Evolutionary conservation across 2,113 vertebrate species (phyloP), one percentile per base, ranked within the genome.

Genomic region (Etheostoma spectabile): DNA sequence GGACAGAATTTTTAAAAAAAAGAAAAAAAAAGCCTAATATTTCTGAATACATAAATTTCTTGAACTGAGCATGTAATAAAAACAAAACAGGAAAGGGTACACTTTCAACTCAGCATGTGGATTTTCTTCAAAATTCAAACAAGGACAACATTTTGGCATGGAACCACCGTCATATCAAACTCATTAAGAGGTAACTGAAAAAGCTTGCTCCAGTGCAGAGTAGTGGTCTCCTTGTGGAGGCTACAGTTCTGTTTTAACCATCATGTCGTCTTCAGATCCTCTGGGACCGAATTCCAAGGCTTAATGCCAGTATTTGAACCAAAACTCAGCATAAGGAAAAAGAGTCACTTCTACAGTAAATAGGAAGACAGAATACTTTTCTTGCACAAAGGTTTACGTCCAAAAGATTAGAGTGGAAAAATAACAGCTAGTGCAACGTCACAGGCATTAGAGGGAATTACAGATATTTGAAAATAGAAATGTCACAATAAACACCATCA

Each of bases 191-290:
- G 21, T 77, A 76, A 84, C 60, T 80, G 76, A 76, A 87, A 76
- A 87, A 81, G 14, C 82, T 63, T 18, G 46, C 30, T 46, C 3
- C 71, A 45, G 33, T 59, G 27, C 38, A 65, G 21, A 85, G 74
- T 70, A 60, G 84, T 77, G 85, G 76, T 92, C 85, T 85, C 72
- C 77, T 59, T 30, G 48, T 67, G 81, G 66, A 87, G 74, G 74
- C 85, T 64, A 22, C 79, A 83, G 69, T 27, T 91, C 93, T 93
- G 91, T 84, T 93, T 88, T 79, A 91, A 79, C 63, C 75, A 93
- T 93, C 83, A 91, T 76, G 21, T 85, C 24, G 5, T 79, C 55
- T 56, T 65, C 46, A 16, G n/a, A 51, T 88, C 88, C 86, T 82
- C 69, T 24, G 87, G 82, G 91, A 85, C 74, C 51, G 53, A 78